Conservation (phyloP, 1,140 invertebrate species). For the Diplogasteroides magnus region DNA sequence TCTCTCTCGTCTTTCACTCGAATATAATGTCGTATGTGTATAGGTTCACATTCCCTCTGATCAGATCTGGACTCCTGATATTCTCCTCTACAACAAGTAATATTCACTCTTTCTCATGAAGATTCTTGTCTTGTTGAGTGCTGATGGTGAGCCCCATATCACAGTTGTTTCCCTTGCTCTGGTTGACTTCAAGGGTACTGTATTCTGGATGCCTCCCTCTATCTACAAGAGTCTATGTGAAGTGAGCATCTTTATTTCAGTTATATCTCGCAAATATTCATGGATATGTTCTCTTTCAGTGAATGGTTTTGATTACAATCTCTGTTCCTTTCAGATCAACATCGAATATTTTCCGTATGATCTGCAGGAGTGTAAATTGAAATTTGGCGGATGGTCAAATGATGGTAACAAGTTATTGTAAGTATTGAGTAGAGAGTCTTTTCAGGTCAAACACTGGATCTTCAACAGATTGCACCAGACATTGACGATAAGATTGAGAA, state of each 20-base stretch:
- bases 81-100: constrained; percentile 50
- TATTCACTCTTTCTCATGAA: neutral
- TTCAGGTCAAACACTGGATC: constrained; percentile 12
- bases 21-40: too few relatives aligned
- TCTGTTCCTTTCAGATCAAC: constrained; percentile 75
- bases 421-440: constrained; percentile 4
- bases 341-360: constrained; percentile 88
- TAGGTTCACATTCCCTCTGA: constrained; percentile 67
- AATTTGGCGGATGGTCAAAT: constrained; percentile 96
- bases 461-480: constrained; percentile 25
- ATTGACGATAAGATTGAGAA: constrained; percentile 5
- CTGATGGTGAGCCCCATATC: constrained; percentile 62
- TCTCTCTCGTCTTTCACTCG: too few relatives aligned
- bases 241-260: constrained; percentile 9
- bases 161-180: constrained; percentile 61
- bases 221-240: constrained; percentile 93
- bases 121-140: constrained; percentile 30
- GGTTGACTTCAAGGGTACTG: constrained; percentile 76
- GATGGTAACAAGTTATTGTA: constrained; percentile 64
- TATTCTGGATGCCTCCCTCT: constrained; percentile 92
- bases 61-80: constrained; percentile 81
- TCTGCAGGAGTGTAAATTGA: constrained; percentile 89
- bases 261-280: too few relatives aligned
- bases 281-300: too few relatives aligned
- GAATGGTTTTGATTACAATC: too few relatives aligned